Base-by-base conservation (phyloP, 2,113 vertebrate species). In the Sminthopsis crassicaudata region DNA sequence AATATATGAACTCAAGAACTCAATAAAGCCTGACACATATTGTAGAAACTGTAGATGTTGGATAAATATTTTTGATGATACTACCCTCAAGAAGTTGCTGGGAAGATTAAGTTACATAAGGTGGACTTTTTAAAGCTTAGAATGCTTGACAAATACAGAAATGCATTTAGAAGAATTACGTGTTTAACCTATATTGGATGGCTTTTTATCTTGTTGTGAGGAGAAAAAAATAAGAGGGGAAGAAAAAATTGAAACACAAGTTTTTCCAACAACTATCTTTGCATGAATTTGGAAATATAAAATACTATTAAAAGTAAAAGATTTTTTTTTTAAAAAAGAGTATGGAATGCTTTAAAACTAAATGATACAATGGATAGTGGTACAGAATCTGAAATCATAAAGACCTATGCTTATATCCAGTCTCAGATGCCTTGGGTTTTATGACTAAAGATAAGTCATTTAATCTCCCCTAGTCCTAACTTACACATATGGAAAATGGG, bases 301-400 rank as follows among this genome's bases (percentile, higher is more conserved):
- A 51, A 51, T 51, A 51, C 50, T 51, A 51, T 51, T 51, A 51
- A 51, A 51, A 51, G 10, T 51, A 51, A 51, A 51, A 51, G 50
- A 51, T 51, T 51, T 51, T 51, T 51, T 11, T 51, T 51, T 51
- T 51, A 0, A 7, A 11, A 11, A 51, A 51, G 0, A n/a, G 10
- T 84, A 22, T 42, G 22, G 6, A 42, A 42, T 84, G 67, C 67
- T 84, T 84, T 84, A 42, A 84, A 84, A 84, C 36, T n/a, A n/a
- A 14, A 1, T 76, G 14, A 6, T 8, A 42, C 19, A 42, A 26
- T 84, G 67, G 16, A 22, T 14, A 46, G 8, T 2, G 22, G 22
- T 16, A 2, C 36, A 3, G 0, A 2, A 1, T 0, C 5, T 22
- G 26, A 2, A 53, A 25, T 10, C 26, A 51, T n/a, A n/a, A 53